Base-by-base conservation (phyloP, 2,797 vertebrate genomes). In the Carapus acus region DNA sequence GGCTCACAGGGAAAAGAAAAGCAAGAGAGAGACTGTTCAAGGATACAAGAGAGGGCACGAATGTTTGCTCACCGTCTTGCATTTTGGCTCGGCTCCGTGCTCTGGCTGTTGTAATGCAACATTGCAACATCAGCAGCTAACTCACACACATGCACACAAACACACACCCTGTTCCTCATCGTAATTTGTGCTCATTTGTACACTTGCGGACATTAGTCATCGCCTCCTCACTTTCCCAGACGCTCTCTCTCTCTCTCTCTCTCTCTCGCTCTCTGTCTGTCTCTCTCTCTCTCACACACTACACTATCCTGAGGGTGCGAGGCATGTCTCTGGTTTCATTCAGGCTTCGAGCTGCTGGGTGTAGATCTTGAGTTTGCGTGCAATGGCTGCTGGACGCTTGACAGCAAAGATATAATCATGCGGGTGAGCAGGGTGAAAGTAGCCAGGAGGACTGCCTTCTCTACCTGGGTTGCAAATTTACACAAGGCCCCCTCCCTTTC, bases 281-380 rank as follows among this genome's bases (percentile, higher is more conserved):
- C 37, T 7, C 41, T 43, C 48, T 51, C 34, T 31, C 49, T 34
- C 54, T 41, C 54, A 59, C 63, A 64, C 72, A 67, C 54, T 58
- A 62, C 65, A 73, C 63, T 69, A 74, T 67, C 73, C 61, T 73
- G 70, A 62, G 41, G 55, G 71, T 71, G 70, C 76, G 82, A 84
- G 77, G 81, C 71, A 78, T 83, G 65, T 72, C 76, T 88, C 85
- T 81, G 66, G 85, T 89, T 89, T 89, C 88, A 84, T 80, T 85
- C 67, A 74, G 76, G 78, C 81, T 83, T 72, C 54, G 70, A 81
- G 77, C 83, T 71, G 77, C 68, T 69, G 53, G 67, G 73, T 64
- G 69, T 59, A 63, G 83, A 77, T 80, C 74, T 83, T 13, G 55
- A 62, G 73, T 85, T 86, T 82, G 71, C 66, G 62, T 81, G 77